Evolutionary conservation across 2,797 vertebrate species (phyloP).

Genomic region (Neosilurus hyrtlii): DNA sequence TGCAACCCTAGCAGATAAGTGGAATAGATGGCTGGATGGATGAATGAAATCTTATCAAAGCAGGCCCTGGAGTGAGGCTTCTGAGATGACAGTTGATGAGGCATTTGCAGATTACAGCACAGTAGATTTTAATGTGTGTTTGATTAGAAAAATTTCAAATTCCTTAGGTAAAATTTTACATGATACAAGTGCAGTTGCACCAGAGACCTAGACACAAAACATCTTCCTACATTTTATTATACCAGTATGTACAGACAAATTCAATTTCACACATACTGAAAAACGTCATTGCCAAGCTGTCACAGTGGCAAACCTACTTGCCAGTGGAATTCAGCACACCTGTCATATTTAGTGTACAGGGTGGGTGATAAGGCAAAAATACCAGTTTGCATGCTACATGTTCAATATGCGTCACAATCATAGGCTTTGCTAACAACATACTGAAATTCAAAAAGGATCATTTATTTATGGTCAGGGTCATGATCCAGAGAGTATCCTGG

Average conservation of each 20-base stretch:
- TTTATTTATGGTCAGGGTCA: background rate
- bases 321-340: background rate
- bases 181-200: background rate
- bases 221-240: conserved; percentile 6
- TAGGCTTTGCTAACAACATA: background rate
- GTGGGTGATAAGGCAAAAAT: background rate
- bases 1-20: no score
- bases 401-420: background rate
- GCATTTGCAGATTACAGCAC: background rate
- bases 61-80: background rate
- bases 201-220: background rate
- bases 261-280: conserved; percentile 14
- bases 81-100: background rate
- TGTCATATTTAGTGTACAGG: conserved; percentile 5
- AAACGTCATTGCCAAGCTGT: conserved; percentile 24
- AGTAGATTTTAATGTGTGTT: background rate
- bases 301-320: conserved; percentile 12
- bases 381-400: background rate
- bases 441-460: background rate
- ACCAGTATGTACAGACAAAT: background rate
- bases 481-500: background rate
- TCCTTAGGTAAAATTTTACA: background rate
- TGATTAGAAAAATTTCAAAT: background rate
- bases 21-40: no score
- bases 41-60: no score